Evolutionary conservation across 2,888 invertebrate genomes (phyloP).

Genomic region (Lissonota sp.): DNA sequence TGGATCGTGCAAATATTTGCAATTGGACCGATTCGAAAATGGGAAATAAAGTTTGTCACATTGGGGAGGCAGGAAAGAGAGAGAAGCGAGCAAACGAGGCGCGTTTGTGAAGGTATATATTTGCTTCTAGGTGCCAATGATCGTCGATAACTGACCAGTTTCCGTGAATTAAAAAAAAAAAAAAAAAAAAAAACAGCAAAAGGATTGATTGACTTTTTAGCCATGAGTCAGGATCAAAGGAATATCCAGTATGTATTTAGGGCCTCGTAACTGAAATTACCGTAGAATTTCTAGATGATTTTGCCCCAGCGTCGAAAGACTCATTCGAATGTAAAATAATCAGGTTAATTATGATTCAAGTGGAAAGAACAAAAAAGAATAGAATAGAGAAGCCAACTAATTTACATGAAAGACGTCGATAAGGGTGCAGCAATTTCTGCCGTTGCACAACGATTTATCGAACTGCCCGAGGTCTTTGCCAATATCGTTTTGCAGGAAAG

Average conservation of each 20-base stretch:
- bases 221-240: too few relatives aligned
- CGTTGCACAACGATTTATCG: background rate
- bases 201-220: too few relatives aligned
- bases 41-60: constrained; percentile 42
- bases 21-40: constrained; percentile 40
- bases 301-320: too few relatives aligned
- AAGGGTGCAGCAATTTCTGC: background rate
- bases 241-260: too few relatives aligned
- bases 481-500: constrained; percentile 6
- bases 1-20: constrained; percentile 51
- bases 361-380: background rate
- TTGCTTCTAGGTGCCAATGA: background rate
- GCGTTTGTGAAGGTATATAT: background rate
- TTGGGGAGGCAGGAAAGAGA: constrained; percentile 3
- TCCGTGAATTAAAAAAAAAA: background rate
- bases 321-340: background rate
- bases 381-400: background rate
- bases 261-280: too few relatives aligned
- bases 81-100: constrained; percentile 12
- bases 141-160: background rate
- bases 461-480: constrained; percentile 1
- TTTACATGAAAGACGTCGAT: background rate
- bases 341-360: background rate
- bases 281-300: too few relatives aligned
- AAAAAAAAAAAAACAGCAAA: too few relatives aligned